These are phyloP conservation scores for Hyles lineata DNA, from an alignment of 2,888 invertebrate genomes.

Conservation along the genomic window DNA sequence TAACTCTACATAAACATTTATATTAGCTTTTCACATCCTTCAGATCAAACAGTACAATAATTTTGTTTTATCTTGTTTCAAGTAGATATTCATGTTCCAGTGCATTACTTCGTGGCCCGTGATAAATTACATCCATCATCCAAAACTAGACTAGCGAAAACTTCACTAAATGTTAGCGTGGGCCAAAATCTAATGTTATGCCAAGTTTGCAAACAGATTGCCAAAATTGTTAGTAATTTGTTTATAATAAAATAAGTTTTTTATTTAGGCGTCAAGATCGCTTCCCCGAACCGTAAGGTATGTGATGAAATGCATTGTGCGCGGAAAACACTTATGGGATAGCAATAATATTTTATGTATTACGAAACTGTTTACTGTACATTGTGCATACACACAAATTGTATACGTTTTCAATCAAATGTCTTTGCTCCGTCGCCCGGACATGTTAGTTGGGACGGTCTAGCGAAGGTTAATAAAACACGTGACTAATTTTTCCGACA, in stretches of 20 bases:
- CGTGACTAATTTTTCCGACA: neutral
- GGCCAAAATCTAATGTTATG: conserved; percentile 8
- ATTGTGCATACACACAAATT: neutral
- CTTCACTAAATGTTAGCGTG: conserved; percentile 6
- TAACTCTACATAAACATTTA: neutral
- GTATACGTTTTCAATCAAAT: neutral
- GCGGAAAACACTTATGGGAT: conserved; percentile 9
- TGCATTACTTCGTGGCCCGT: neutral
- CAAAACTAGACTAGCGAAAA: conserved; percentile 5
- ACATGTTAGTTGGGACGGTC: neutral
- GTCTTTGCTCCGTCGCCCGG: conserved; percentile 6
- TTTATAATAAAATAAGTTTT: conserved; percentile 5
- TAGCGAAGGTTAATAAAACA: neutral
- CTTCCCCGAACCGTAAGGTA: neutral
- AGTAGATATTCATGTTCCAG: neutral
- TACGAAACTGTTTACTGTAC: neutral
- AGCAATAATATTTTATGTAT: conserved; percentile 18
- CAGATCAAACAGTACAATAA: neutral
- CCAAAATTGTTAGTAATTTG: conserved; percentile 19
- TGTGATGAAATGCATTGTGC: conserved; percentile 11
- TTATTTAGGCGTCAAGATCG: conserved; percentile 5
- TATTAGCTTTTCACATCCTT: neutral
- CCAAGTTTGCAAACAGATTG: conserved; percentile 20
- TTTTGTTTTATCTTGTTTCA: neutral
- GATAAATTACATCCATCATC: conserved; percentile 16